Percentiles rank a stretch among this genome's conserved stretches.
Conservation (phyloP, 2,888 invertebrate genomes). For the Amiota mariae region DNA sequence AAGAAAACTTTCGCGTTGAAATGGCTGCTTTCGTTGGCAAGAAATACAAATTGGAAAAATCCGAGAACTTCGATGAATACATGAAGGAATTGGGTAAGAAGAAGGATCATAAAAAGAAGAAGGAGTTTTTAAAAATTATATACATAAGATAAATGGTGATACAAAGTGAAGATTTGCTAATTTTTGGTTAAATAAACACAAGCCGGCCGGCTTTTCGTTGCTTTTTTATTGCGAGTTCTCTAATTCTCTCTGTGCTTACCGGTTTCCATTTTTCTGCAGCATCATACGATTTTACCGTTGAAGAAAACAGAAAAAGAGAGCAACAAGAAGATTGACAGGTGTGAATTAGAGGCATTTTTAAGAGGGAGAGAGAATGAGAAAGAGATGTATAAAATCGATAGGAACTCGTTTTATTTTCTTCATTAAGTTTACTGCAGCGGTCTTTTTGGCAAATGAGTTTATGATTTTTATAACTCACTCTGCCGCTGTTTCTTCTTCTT, state of each 20-base stretch:
- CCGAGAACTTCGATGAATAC: slow-evolving; percentile 91
- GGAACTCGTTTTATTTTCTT: no score
- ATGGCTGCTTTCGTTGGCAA: slow-evolving; percentile 77
- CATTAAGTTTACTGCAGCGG: no score
- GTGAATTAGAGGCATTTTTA: no score
- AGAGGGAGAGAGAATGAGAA: not conserved
- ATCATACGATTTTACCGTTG: not conserved
- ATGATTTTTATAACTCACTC: not conserved
- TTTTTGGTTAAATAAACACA: not conserved
- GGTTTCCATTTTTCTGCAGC: not conserved
- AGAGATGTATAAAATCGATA: no score
- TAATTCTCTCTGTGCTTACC: not conserved
- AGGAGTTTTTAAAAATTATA: not conserved
- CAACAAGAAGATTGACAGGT: no score
- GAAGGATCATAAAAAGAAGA: slow-evolving; percentile 62
- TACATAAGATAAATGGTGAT: not conserved
- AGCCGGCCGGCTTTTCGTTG: slow-evolving; percentile 6
- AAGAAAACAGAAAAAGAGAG: no score
- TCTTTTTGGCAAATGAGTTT: not conserved
- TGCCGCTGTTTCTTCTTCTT: not conserved
- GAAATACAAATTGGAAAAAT: slow-evolving; percentile 84
- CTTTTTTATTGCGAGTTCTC: not conserved
- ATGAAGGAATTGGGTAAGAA: slow-evolving; percentile 90
- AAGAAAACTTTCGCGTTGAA: slow-evolving; percentile 41
- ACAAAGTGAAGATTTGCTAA: not conserved